Conservation (phyloP, 2,888 invertebrate genomes). For the Perdita meconis region DNA sequence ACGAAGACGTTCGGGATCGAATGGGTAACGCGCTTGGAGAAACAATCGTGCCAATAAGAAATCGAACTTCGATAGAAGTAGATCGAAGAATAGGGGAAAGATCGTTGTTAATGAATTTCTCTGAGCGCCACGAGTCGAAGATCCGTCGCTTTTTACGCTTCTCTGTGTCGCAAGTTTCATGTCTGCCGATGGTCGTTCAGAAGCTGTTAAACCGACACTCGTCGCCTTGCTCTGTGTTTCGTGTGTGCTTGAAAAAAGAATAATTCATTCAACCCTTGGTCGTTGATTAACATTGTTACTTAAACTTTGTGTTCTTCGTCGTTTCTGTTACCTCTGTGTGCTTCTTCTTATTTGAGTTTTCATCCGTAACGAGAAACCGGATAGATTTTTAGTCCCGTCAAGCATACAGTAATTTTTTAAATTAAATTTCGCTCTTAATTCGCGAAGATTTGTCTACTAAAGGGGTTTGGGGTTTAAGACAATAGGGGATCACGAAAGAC, state of each 20-base stretch:
- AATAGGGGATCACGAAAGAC: not conserved
- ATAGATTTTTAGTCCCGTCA: not conserved
- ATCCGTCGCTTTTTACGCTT: conserved; percentile 63
- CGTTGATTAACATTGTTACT: conserved; percentile 34
- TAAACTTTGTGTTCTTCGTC: not conserved
- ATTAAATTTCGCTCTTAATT: not conserved
- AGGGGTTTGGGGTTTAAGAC: not conserved
- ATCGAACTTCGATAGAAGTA: not conserved
- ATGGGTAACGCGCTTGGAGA: not conserved
- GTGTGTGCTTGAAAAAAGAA: conserved; percentile 49
- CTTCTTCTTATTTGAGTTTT: not conserved
- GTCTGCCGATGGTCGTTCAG: conserved; percentile 42
- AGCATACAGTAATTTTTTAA: no score
- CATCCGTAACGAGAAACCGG: not conserved
- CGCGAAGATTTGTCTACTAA: not conserved
- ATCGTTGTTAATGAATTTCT: not conserved
- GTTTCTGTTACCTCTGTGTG: conserved; percentile 21
- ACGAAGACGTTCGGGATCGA: conserved; percentile 18
- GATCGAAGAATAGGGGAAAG: not conserved
- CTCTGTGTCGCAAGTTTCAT: conserved; percentile 27
- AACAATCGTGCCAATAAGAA: conserved; percentile 19
- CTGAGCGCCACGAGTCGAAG: conserved; percentile 42
- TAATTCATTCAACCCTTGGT: conserved; percentile 28
- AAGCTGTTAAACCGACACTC: conserved; percentile 46
- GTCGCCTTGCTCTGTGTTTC: conserved; percentile 41